Base-by-base conservation (phyloP, 2,888 invertebrate genomes). In the Chrysomela aeneicollis region DNA sequence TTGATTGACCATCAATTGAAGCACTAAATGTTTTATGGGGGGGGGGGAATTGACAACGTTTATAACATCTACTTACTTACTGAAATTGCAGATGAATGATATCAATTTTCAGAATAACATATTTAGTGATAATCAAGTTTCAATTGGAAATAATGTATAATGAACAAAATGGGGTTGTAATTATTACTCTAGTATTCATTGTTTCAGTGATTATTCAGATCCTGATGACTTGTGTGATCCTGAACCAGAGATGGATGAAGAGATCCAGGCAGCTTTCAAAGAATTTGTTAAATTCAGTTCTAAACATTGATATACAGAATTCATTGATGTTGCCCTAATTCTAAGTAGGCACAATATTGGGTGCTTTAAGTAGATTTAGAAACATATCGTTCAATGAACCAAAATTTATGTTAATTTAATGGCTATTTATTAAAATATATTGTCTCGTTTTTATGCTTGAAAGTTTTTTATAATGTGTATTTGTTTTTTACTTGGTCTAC, bases 181-280 rank as follows among this genome's bases (percentile, higher is more conserved):
- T 6, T 5, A 26, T 26, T 5, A 26, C 26, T 26, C 26, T 5
- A 5, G 26, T 17, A 0, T 46, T 3, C 8, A 12, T 42, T 15
- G 42, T 57, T 35, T 46, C 4, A 15, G 17, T 32, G 18, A 32
- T 0, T 6, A 26, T 22, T 53, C 26, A 53, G 17, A 53, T 30
- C 32, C 30, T 17, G 26, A 52, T 26, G 82, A 80, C 47, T 76
- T 84, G 22, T 83, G 78, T 71, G 85, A 87, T 75, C 81, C 85
- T 32, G 87, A 87, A 75, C 85, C 85, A 4, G 87, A 87, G 81
- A 87, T 88, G 87, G 86, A 87, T 68, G 86, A 87, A 76, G 88
- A 88, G 77, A 86, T 88, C 73, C 85, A 86, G 75, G 85, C 82
- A 64, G 87, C 86, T 64, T 88, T 86, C 78, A 83, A 84, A 73